Percentiles rank a stretch among this genome's conserved stretches.
Evolutionary conservation across 2,797 vertebrate genomes (phyloP).

Genomic region (Pelochelys cantorii): DNA sequence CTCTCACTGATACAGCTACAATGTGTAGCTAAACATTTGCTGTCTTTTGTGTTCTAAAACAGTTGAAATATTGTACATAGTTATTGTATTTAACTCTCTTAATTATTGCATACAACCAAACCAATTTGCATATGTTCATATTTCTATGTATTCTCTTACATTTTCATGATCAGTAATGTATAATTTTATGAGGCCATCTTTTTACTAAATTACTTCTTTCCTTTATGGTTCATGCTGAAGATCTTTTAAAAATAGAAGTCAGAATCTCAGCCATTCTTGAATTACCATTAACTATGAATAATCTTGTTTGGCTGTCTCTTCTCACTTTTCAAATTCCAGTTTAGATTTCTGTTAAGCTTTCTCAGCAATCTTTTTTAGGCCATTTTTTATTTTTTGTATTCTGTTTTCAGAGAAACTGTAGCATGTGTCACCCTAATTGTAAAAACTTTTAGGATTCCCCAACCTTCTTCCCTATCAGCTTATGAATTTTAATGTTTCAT

Average conservation of each 20-base stretch:
- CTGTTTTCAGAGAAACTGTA: background rate
- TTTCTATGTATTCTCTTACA: background rate
- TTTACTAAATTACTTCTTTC: background rate
- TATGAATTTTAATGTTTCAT: background rate
- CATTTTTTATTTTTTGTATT: background rate
- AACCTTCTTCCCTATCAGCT: background rate
- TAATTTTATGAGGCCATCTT: background rate
- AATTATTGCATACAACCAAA: background rate
- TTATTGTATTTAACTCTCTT: background rate
- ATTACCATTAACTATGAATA: background rate
- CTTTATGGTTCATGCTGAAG: background rate
- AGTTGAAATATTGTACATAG: background rate
- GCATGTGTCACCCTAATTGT: background rate
- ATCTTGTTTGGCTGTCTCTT: background rate
- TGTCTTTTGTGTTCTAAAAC: background rate
- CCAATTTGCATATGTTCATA: background rate
- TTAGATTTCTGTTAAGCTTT: background rate
- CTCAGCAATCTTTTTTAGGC: background rate
- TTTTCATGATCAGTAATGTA: background rate
- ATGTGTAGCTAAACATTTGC: background rate
- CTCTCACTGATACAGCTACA: fast-evolving
- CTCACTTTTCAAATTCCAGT: background rate
- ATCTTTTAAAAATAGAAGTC: background rate
- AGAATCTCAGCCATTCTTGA: background rate
- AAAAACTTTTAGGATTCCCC: background rate